Evolutionary conservation across 1,140 invertebrate genomes (phyloP).

Genomic region (Hetaerina americana): DNA sequence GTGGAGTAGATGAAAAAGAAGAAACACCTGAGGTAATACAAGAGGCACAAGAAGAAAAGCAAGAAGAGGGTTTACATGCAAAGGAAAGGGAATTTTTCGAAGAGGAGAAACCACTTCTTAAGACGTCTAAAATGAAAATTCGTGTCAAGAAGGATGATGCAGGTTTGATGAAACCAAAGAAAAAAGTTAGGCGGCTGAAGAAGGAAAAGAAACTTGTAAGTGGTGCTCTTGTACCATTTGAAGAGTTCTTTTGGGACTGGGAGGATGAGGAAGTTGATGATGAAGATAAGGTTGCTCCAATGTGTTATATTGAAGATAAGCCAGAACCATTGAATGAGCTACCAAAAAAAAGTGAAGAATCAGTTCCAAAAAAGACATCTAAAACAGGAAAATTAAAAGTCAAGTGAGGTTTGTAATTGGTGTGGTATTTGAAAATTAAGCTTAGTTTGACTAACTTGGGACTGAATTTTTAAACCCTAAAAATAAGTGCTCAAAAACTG

Average conservation of each 20-base stretch:
- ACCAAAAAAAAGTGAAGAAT: not conserved
- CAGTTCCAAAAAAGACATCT: not conserved
- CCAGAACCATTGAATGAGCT: slow-evolving; percentile 4
- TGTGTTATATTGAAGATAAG: slow-evolving; percentile 16
- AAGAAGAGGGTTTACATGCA: not conserved
- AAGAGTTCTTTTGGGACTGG: not conserved
- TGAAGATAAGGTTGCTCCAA: slow-evolving; percentile 13
- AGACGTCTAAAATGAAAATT: not conserved
- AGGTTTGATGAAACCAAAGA: slow-evolving; percentile 21
- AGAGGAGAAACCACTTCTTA: not conserved
- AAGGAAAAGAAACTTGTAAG: slow-evolving; percentile 23
- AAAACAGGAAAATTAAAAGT: not conserved
- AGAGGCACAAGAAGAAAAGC: not conserved
- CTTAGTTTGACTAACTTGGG: too few relatives aligned
- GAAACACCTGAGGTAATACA: not conserved
- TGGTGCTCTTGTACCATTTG: not conserved
- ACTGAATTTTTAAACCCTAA: too few relatives aligned
- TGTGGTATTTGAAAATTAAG: too few relatives aligned
- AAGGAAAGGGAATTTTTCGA: not conserved
- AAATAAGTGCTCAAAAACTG: too few relatives aligned
- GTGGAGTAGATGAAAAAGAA: not conserved
- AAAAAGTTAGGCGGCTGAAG: slow-evolving; percentile 28
- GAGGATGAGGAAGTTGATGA: slow-evolving; percentile 19
- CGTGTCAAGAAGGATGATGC: not conserved
- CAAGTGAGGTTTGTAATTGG: not conserved